These are phyloP conservation scores for Galemys pyrenaicus DNA, from an alignment of 2,113 vertebrate genomes.

Conservation along the genomic window DNA sequence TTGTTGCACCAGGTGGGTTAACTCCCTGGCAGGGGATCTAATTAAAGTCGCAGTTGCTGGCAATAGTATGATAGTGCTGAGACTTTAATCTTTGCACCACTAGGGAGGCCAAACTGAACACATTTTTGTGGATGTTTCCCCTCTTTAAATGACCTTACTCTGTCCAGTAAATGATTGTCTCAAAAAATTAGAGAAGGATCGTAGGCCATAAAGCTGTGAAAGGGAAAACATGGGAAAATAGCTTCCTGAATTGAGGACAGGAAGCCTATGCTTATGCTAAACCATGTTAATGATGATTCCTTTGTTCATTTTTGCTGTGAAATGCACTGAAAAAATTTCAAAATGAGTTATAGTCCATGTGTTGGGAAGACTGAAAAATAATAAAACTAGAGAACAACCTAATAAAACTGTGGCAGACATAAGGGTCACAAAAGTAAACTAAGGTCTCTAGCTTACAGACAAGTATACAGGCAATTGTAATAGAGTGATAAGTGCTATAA, in stretches of 20 bases:
- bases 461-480: neutral
- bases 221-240: neutral
- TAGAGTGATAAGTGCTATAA: neutral
- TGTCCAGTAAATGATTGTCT: no score
- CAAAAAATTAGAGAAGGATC: neutral
- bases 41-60: no score
- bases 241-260: neutral
- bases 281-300: constrained; percentile 83
- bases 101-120: no score
- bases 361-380: constrained; percentile 86
- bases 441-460: neutral
- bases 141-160: no score
- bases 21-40: no score
- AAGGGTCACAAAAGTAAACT: neutral
- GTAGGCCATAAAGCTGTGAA: neutral
- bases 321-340: constrained; percentile 93
- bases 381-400: constrained; percentile 84
- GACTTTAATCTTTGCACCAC: no score
- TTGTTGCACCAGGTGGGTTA: no score
- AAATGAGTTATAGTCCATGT: constrained; percentile 85
- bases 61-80: no score
- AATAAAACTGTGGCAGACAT: neutral
- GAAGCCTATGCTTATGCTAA: constrained; percentile 79
- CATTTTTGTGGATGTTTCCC: no score
- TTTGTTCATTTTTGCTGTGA: constrained; percentile 88